Percentiles rank a stretch among this genome's conserved stretches.
Conservation (phyloP, 2,888 invertebrate genomes). For the Auanema sp. region DNA sequence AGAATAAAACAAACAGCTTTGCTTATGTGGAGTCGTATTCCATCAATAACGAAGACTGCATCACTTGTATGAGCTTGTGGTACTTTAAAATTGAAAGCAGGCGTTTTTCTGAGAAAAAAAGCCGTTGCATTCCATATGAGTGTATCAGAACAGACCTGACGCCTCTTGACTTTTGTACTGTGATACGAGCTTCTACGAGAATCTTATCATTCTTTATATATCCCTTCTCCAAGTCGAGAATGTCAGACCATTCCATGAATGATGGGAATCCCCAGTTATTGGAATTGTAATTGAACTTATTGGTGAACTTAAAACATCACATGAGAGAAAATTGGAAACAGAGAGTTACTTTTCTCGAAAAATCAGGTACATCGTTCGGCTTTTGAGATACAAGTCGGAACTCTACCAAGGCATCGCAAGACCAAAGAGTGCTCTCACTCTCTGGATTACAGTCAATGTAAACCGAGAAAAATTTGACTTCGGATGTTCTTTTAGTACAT, state of each 20-base stretch:
- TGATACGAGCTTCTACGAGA: slow-evolving; percentile 56
- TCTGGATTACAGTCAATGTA: slow-evolving; percentile 64
- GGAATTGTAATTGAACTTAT: slow-evolving; percentile 61
- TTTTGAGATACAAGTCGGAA: slow-evolving; percentile 40
- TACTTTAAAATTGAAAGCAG: slow-evolving; percentile 51
- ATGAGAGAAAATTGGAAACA: not conserved
- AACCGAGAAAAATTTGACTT: slow-evolving; percentile 56
- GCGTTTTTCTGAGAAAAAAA: slow-evolving; percentile 32
- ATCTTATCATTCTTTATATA: slow-evolving; percentile 52
- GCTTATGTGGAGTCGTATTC: slow-evolving; percentile 53
- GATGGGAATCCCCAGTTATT: slow-evolving; percentile 64
- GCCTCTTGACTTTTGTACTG: slow-evolving; percentile 55
- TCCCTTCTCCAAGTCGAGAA: slow-evolving; percentile 45
- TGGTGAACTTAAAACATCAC: slow-evolving; percentile 52
- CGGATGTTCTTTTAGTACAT: slow-evolving; percentile 56
- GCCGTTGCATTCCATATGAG: slow-evolving; percentile 1
- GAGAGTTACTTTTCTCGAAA: slow-evolving; percentile 35
- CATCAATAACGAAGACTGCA: slow-evolving; percentile 56
- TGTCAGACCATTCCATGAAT: slow-evolving; percentile 58
- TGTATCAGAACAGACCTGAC: slow-evolving; percentile 34
- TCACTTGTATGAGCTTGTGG: slow-evolving; percentile 41
- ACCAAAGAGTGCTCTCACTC: slow-evolving; percentile 59
- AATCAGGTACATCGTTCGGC: slow-evolving; percentile 24
- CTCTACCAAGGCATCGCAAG: slow-evolving; percentile 56
- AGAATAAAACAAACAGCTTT: slow-evolving; percentile 40